Evolutionary conservation across 2,113 vertebrate species (phyloP).

Genomic region (Microtus ochrogaster): DNA sequence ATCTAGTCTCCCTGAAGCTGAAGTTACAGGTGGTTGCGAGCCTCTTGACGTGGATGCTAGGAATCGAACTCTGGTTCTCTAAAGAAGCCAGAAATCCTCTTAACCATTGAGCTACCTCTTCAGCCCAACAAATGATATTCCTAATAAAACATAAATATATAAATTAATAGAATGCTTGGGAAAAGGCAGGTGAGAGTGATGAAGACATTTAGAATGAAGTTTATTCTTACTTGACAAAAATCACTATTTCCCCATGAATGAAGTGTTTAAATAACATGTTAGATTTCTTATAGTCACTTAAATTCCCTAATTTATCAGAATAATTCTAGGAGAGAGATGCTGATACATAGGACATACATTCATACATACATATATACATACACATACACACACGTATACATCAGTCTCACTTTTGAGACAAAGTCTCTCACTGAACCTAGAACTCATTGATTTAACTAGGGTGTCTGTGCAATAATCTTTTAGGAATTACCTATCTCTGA

Average conservation of each 20-base stretch:
- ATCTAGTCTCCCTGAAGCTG: neutral
- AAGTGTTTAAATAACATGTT: neutral
- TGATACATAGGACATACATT: too few relatives aligned
- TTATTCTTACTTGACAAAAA: neutral
- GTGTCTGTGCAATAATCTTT: neutral
- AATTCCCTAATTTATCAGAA: slow-evolving; percentile 2
- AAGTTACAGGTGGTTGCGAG: neutral
- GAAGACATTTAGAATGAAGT: neutral
- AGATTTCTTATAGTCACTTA: neutral
- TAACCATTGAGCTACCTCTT: neutral
- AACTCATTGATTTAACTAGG: neutral
- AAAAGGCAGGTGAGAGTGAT: neutral
- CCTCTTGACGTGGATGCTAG: neutral
- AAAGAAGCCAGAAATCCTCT: neutral
- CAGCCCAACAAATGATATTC: neutral
- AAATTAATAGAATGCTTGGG: neutral
- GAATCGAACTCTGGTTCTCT: neutral
- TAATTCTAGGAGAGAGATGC: neutral
- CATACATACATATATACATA: neutral
- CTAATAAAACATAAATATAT: neutral
- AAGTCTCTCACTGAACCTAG: neutral
- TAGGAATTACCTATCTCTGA: neutral
- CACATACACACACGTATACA: neutral
- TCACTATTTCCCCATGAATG: neutral
- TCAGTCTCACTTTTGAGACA: neutral